A percentile compares a stretch with the other conserved stretches of the same genome.
These are phyloP conservation scores for Ageneiosus marmoratus DNA, from an alignment of 2,113 vertebrate genomes.

Conservation along the genomic window DNA sequence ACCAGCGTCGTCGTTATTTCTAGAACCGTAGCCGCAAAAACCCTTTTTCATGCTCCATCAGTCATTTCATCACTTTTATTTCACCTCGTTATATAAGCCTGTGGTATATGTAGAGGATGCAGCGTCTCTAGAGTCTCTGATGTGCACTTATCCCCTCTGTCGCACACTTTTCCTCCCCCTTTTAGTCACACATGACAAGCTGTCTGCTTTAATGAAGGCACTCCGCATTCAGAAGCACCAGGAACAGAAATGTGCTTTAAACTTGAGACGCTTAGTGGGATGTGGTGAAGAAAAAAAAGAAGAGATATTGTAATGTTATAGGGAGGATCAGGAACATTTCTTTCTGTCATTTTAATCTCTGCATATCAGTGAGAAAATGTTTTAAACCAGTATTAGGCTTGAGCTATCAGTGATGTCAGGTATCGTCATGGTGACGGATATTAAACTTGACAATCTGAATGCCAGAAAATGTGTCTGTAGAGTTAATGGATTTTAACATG, in stretches of 20 bases:
- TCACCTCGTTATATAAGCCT: not conserved
- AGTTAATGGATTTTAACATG: not conserved
- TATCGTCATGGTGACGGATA: too few species aligned
- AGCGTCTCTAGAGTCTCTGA: not conserved
- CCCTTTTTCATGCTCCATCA: not conserved
- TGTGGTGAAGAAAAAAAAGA: not conserved
- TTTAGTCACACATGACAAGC: constrained; percentile 24
- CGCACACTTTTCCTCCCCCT: not conserved
- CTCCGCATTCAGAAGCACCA: constrained; percentile 18
- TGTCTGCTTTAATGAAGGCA: constrained; percentile 26
- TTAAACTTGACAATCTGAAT: too few species aligned
- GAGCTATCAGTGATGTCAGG: too few species aligned
- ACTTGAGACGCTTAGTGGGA: not conserved
- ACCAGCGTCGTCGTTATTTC: not conserved
- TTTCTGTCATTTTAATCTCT: constrained; percentile 7
- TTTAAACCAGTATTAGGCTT: too few species aligned
- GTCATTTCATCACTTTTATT: not conserved
- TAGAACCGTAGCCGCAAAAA: not conserved
- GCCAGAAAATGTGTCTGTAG: too few species aligned
- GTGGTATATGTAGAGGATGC: not conserved
- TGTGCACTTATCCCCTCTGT: not conserved
- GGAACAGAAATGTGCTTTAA: constrained; percentile 4
- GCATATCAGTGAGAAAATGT: too few species aligned
- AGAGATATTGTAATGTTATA: not conserved
- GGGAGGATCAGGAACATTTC: not conserved